Base-by-base conservation (phyloP, 2,888 invertebrate species). In the Acronicta psi region DNA sequence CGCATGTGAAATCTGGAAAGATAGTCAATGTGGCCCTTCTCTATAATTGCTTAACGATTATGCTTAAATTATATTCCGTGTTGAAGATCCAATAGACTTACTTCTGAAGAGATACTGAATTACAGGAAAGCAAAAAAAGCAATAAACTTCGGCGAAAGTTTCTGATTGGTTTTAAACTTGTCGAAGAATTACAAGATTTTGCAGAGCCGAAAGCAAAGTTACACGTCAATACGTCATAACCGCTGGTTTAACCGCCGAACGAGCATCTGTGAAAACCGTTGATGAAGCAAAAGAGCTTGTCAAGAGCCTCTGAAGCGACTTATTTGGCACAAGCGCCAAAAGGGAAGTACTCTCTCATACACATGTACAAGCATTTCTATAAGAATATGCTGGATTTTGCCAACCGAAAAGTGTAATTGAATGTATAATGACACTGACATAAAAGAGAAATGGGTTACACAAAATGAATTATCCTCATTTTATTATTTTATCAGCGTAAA, bases 211-310 rank as follows among this genome's bases (percentile, higher is more conserved):
- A 38, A 54, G 18, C 41, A 69, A 66, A 63, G 25, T 9, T 18
- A 40, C 61, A 64, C 60, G 62, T 62, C 75, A 70, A 64, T 75
- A 59, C 53, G 64, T 73, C 57, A 79, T 79, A 78, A 81, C 77
- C 75, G 70, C 52, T 54, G 59, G 53, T 69, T 68, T 73, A 80
- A 75, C 69, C 75, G 77, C 69, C 73, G 56, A 69, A 69, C 64
- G 73, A 77, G 81, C 75, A 65, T 75, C 70, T 62, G 64, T 81
- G 75, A 79, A 82, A 75, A 80, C 75, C 74, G 78, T 75, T 82
- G 83, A 83, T 78, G 81, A 79, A 74, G 67, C 81, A 77, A 66
- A 71, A 81, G 77, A 69, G 68, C 60, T 46, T 41, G 71, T 69
- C 59, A 70, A 77, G 76, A 57, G 72, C 56, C 64, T 53, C 58